A percentile compares a stretch with the other conserved stretches of the same genome.
Conservation (phyloP, 1,140 invertebrate species). For the Geopemphigus sp. region DNA sequence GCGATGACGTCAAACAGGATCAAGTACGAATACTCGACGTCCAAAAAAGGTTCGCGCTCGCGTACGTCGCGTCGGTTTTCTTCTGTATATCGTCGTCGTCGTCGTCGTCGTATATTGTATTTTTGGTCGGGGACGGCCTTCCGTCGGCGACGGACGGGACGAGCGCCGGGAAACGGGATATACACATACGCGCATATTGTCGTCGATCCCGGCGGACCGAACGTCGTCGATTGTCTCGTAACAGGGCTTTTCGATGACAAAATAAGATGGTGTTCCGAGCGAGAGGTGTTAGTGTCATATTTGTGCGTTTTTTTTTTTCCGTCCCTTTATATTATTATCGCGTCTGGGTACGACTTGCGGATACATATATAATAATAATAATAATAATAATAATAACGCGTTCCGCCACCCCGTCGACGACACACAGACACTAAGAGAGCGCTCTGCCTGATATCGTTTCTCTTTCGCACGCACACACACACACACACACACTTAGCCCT, state of each 20-base stretch:
- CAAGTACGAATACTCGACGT: no score
- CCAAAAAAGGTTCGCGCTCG: no score
- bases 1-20: no score
- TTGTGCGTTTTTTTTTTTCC: conserved; percentile 11
- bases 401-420: no score
- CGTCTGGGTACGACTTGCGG: conserved; percentile 5
- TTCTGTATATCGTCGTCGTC: no score
- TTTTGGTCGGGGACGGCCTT: background rate
- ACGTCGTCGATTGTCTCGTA: background rate
- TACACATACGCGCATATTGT: background rate
- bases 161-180: background rate
- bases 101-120: no score
- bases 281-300: conserved; percentile 47
- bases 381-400: background rate
- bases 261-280: conserved; percentile 31
- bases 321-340: background rate
- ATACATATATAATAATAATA: no score
- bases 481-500: background rate
- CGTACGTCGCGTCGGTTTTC: no score
- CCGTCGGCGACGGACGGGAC: background rate
- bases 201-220: no score
- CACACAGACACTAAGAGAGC: no score
- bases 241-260: conserved; percentile 44
- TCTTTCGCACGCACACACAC: no score
- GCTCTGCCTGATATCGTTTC: no score